phyloP scores from a whole-genome alignment of 2,113 vertebrate genomes.

The Notothenia rossii region DNA sequence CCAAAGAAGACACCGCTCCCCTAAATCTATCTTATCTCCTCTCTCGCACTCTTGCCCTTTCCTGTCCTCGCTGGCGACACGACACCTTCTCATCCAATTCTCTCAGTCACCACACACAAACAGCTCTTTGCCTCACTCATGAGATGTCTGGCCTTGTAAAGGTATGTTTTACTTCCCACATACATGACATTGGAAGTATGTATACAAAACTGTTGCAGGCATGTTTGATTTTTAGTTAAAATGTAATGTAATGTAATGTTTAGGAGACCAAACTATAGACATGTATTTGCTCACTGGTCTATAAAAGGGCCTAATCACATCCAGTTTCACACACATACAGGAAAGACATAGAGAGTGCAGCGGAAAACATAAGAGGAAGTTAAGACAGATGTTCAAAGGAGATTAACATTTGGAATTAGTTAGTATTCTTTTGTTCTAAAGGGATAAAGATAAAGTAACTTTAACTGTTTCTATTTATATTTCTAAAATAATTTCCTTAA shows the following conservation, averaged over 20 bases:
- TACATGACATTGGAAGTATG: neutral
- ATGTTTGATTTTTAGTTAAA: conserved; percentile 1
- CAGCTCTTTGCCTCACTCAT: conserved; percentile 30
- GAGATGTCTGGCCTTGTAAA: neutral
- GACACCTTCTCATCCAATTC: conserved; percentile 69
- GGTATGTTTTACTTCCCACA: conserved; percentile 31
- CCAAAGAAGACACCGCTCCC: conserved; percentile 20
- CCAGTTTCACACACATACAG: neutral
- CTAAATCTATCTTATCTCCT: conserved; percentile 60
- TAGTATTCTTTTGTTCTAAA: conserved; percentile 14
- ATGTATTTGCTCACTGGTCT: too few species aligned
- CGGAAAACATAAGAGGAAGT: conserved; percentile 33
- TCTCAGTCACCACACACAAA: conserved; percentile 38
- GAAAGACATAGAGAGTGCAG: conserved; percentile 10
- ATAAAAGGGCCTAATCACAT: neutral
- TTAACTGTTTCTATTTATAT: neutral
- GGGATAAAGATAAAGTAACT: neutral
- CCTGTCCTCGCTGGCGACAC: conserved; percentile 56
- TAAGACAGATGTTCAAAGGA: conserved; percentile 27
- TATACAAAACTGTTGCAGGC: neutral
- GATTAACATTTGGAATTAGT: conserved; percentile 26
- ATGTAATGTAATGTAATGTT: neutral
- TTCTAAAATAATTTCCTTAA: neutral
- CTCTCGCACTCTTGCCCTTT: conserved; percentile 16
- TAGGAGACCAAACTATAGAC: neutral